Base-by-base conservation (phyloP, 1,140 invertebrate genomes). In the Tribolium castaneum region DNA sequence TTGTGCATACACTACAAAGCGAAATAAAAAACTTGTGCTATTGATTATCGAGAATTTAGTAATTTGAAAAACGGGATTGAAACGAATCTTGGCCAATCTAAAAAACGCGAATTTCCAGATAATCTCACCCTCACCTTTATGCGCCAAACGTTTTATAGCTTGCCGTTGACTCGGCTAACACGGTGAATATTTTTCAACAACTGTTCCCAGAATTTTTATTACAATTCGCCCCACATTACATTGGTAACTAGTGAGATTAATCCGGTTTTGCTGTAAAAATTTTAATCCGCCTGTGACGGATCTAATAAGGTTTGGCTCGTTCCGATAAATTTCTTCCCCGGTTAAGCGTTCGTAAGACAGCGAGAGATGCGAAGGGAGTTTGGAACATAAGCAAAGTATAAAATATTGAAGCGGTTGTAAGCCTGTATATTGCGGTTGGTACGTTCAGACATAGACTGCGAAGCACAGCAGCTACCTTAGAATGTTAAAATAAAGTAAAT, bases 401-500 rank as follows among this genome's bases (percentile, higher is more conserved):
- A 59, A 75, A 75, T 75, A 75, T 75, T 75, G 52, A 66, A 66
- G 52, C 39, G 12, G 30, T 14, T 59, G 25, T 75, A 75, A 75
- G 73, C 52, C 73, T 30, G 25, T 75, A 75, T 75, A 75, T 75
- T 75, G 73, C 73, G 19, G 56, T 75, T 54, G 35, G 52, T 75
- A 75, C 52, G 52, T 75, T 39, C 30, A 39, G 30, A 22, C 50
- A 59, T 75, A 39, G 34, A 59, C 73, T 56, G 30, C 52, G 71
- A 12, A 35, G 50, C 50, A 74, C 19, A 13, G 71, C 50, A 54
- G 52, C 73, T 59, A 75, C 73, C 52, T 75, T 75, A 59, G 73
- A 75, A 75, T 75, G 73, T 75, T 59, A 75, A 75, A 75, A 75
- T 75, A 75, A 75, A 75, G 73, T 59, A 75, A 59, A 75, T 75